Evolutionary conservation across 2,113 vertebrate genomes (phyloP).

Genomic region (Pogonocichla stellata): DNA sequence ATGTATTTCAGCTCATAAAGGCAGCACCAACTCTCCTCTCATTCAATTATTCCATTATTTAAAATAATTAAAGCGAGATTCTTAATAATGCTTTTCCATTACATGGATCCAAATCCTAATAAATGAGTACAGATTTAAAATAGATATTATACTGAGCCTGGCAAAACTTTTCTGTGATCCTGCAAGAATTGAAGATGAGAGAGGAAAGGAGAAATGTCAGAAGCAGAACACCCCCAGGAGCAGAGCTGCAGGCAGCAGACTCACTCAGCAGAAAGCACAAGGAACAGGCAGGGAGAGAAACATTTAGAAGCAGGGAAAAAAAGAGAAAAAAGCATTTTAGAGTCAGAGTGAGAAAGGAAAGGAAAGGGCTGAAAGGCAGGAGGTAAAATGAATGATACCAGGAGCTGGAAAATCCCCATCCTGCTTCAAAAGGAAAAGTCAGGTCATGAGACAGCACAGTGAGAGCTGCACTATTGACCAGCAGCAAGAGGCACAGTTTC

Average conservation of each 20-base stretch:
- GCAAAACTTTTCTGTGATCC: not conserved
- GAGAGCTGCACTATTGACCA: not conserved
- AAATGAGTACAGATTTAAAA: not conserved
- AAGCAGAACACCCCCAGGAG: not conserved
- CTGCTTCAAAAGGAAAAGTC: not conserved
- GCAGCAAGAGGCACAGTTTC: not conserved
- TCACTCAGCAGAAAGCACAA: not conserved
- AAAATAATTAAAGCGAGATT: not conserved
- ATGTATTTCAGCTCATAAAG: not conserved
- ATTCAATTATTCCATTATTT: not conserved
- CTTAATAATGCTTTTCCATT: not conserved
- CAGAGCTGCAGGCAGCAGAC: not conserved
- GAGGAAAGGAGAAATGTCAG: conserved; percentile 9
- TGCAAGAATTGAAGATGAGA: not conserved
- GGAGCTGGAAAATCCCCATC: conserved; percentile 2
- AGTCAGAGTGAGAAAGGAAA: not conserved
- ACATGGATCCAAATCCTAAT: not conserved
- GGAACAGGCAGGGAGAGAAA: not conserved
- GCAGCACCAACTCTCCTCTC: not conserved
- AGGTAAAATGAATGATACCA: not conserved
- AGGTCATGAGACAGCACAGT: not conserved
- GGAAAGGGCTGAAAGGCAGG: not conserved
- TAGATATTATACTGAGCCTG: not conserved
- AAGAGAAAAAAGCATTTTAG: not conserved
- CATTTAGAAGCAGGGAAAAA: not conserved